These are phyloP conservation scores for Notolepis coatsorum DNA, from an alignment of 2,797 vertebrate species.

Conservation along the genomic window DNA sequence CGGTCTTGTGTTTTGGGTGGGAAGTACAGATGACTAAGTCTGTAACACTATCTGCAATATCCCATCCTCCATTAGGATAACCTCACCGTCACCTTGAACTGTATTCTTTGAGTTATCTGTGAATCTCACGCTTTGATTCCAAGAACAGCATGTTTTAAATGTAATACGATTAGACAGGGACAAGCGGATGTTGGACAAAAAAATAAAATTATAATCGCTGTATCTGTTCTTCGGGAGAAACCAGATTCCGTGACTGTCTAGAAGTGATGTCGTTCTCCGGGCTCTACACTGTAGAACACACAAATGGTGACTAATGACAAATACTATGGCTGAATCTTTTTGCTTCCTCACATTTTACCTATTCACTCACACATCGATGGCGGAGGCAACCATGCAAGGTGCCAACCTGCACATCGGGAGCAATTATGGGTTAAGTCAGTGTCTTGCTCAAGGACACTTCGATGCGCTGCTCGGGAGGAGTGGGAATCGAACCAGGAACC, in stretches of 20 bases:
- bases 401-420: no score
- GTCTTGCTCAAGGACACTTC: no score
- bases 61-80: constrained; percentile 46
- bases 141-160: constrained; percentile 14
- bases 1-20: constrained; percentile 7
- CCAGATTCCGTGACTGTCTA: background rate
- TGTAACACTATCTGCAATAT: constrained; percentile 15
- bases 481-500: no score
- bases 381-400: no score
- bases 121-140: constrained; percentile 27
- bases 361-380: background rate
- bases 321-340: background rate
- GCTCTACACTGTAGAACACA: background rate
- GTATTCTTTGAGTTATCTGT: constrained; percentile 58
- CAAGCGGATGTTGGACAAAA: background rate
- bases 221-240: background rate
- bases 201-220: no score
- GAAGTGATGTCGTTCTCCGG: background rate
- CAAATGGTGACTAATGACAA: background rate
- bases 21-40: constrained; percentile 22
- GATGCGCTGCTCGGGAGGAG: no score
- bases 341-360: background rate
- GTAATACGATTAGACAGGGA: constrained; percentile 3
- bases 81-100: constrained; percentile 37
- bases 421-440: no score